Evolutionary conservation across 2,888 invertebrate genomes (phyloP), one percentile per base, ranked within the genome.

Genomic region (Drosophila mercatorum): DNA sequence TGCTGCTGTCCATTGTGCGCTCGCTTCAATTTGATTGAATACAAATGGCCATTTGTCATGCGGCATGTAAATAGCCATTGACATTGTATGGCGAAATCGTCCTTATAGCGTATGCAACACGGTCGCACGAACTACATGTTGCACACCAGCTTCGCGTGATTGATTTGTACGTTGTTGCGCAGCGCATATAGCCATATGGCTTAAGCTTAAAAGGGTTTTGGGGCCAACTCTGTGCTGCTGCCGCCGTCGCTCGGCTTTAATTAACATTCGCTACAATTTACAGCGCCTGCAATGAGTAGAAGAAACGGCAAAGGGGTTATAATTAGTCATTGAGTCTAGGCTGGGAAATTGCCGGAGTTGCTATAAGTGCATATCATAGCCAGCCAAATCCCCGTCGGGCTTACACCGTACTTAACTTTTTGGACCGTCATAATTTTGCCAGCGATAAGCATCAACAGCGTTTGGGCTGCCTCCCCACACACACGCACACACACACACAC

Each of bases 41-140:
- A 75, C 63, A 75, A 80, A 80, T 70, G 75, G 73, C 83, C 83
- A 86, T 85, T 88, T 88, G 79, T 81, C 86, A 79, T 70, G 55
- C 59, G 72, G 85, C 85, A 72, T 85, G 88, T 86, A 88, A 85
- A 85, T 83, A 79, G 69, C 68, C 88, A 79, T 81, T 81, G 81
- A 81, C 89, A 88, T 88, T 56, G 71, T 77, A 62, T 64, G 61
- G 61, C 69, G 69, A 53, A 57, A 56, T 56, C 52, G 12, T 63
- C 17, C 47, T 68, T 60, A 60, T 47, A 43, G 22, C 51, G 36
- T 43, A 26, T 63, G 68, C 65, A 66, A 60, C 62, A 46, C 68
- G 40, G 61, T 44, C 59, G 59, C 41, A 28, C 38, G 46, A 53
- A 51, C 74, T 83, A 85, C 88, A 88, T 88, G 77, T 68, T 87